Evolutionary conservation across 2,797 vertebrate species (phyloP).

Genomic region (Bradypodion pumilum): DNA sequence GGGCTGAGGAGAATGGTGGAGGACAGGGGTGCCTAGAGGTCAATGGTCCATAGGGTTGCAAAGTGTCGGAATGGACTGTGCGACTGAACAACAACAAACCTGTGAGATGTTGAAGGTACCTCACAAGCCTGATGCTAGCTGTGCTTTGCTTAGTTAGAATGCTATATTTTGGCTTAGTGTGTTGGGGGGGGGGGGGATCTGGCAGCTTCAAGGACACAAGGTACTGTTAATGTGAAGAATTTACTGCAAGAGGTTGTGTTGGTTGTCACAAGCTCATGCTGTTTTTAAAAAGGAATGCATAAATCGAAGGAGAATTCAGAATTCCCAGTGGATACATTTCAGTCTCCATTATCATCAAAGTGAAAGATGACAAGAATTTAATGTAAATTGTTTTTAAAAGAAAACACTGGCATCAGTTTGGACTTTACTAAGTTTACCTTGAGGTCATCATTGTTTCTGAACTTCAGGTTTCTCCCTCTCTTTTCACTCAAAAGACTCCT

Average conservation of each 20-base stretch:
- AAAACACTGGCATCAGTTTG: neutral
- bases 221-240: neutral
- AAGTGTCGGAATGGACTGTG: too few species aligned
- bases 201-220: too few species aligned
- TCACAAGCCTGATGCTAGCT: neutral
- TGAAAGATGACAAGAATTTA: neutral
- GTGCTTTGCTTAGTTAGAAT: neutral
- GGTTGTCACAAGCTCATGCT: neutral
- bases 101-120: too few species aligned
- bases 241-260: neutral
- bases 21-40: too few species aligned
- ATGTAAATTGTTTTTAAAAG: neutral
- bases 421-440: neutral
- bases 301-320: neutral
- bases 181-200: too few species aligned
- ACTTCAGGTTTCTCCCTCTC: neutral
- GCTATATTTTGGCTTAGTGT: too few species aligned
- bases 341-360: neutral
- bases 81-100: too few species aligned
- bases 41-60: too few species aligned
- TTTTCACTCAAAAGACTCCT: neutral
- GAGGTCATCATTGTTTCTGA: neutral
- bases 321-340: neutral
- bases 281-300: neutral
- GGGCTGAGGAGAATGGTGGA: too few species aligned